phyloP scores from a whole-genome alignment of 2,113 vertebrate genomes.

The Callorhinus ursinus region DNA sequence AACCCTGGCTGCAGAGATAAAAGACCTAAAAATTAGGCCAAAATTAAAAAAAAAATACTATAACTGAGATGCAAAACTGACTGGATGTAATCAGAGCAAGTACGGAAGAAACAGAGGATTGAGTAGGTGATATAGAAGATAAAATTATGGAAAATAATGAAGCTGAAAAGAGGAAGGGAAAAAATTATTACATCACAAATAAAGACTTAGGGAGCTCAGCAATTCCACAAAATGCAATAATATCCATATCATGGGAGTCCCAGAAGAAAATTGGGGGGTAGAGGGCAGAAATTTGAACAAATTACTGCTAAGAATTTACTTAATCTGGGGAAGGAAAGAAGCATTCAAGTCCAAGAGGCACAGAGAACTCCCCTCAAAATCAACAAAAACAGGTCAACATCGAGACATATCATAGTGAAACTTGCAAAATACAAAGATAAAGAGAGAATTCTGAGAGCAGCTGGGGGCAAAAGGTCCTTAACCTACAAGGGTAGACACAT shows the following conservation, averaged over 20 bases:
- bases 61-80: not conserved
- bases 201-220: not conserved
- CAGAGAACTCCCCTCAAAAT: not conserved
- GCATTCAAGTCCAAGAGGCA: not conserved
- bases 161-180: not conserved
- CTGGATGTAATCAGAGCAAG: not conserved
- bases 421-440: not conserved
- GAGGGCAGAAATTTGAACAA: not conserved
- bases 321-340: not conserved
- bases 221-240: not conserved
- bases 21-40: not conserved
- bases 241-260: not conserved
- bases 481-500: not conserved
- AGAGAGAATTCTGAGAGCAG: not conserved
- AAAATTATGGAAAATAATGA: not conserved
- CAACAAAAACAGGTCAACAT: not conserved
- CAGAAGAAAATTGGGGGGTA: not conserved
- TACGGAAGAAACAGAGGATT: not conserved
- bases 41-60: not conserved
- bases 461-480: not conserved
- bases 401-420: not conserved
- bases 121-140: not conserved
- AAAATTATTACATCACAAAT: not conserved
- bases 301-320: not conserved
- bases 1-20: not conserved